phyloP scores from a whole-genome alignment of 2,797 vertebrate genomes.

The Gambusia yucatana region DNA sequence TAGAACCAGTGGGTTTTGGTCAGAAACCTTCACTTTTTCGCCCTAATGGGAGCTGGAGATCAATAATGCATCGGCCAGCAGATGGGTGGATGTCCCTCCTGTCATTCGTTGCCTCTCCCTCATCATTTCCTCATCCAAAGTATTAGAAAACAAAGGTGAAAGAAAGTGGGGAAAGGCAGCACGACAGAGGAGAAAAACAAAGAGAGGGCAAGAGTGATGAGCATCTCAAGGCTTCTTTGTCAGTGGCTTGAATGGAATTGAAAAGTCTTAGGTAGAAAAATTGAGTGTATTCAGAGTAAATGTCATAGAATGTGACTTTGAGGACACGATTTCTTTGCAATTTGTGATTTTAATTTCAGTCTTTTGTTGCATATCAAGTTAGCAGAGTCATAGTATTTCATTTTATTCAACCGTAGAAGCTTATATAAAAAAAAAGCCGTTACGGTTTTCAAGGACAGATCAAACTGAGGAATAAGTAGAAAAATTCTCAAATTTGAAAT shows the following conservation, averaged over 20 bases:
- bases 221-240: background rate
- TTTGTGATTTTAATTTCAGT: slow-evolving; percentile 2
- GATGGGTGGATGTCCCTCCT: slow-evolving; percentile 69
- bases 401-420: background rate
- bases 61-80: slow-evolving; percentile 79
- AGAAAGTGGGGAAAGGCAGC: slow-evolving; percentile 35
- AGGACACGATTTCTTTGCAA: background rate
- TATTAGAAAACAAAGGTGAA: slow-evolving; percentile 67
- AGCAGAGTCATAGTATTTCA: background rate
- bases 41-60: slow-evolving; percentile 65
- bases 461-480: background rate
- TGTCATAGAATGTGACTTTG: background rate
- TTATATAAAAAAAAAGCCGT: too few species aligned
- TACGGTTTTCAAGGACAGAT: background rate
- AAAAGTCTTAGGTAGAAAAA: background rate
- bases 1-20: slow-evolving; percentile 20
- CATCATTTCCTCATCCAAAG: slow-evolving; percentile 60
- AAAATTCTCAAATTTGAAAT: background rate
- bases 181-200: slow-evolving; percentile 40
- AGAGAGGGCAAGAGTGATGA: slow-evolving; percentile 13
- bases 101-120: slow-evolving; percentile 69
- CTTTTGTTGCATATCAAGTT: background rate
- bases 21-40: slow-evolving; percentile 66
- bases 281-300: background rate
- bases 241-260: background rate